These are phyloP conservation scores for Lamprotornis superbus DNA, from an alignment of 2,113 vertebrate species.

Conservation along the genomic window DNA sequence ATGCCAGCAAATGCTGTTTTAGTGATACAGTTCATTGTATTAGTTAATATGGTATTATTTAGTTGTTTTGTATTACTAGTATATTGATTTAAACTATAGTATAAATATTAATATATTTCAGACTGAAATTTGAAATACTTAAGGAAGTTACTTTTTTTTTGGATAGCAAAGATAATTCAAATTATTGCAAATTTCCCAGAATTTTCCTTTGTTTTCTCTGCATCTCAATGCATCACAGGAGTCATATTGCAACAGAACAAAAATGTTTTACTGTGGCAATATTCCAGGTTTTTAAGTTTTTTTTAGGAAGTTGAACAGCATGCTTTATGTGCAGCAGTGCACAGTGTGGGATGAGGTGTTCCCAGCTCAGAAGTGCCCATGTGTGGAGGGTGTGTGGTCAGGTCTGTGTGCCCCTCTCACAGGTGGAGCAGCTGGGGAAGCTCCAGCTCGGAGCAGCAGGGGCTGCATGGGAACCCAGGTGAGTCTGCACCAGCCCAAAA, in stretches of 20 bases:
- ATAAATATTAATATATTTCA: neutral
- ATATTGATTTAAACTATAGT: neutral
- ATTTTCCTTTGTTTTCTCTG: neutral
- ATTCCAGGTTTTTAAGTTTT: neutral
- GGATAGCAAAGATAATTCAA: neutral
- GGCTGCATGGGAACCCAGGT: fast-evolving
- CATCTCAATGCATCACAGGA: neutral
- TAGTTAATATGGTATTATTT: neutral
- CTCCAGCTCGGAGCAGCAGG: fast-evolving
- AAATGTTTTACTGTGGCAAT: neutral
- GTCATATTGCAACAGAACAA: neutral
- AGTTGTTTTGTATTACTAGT: neutral
- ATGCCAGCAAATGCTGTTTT: neutral
- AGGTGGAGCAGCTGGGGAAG: fast-evolving
- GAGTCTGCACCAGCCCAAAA: fast-evolving
- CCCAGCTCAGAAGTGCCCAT: fast-evolving
- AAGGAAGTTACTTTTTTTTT: neutral
- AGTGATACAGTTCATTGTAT: neutral
- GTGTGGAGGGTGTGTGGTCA: fast-evolving
- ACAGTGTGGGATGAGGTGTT: no score
- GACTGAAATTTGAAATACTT: neutral
- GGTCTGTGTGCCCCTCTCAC: fast-evolving
- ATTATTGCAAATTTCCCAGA: neutral
- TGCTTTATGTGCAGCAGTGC: neutral
- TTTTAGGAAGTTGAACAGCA: neutral